Evolutionary conservation across 2,888 invertebrate species (phyloP).

Genomic region (Orthosia cruda): DNA sequence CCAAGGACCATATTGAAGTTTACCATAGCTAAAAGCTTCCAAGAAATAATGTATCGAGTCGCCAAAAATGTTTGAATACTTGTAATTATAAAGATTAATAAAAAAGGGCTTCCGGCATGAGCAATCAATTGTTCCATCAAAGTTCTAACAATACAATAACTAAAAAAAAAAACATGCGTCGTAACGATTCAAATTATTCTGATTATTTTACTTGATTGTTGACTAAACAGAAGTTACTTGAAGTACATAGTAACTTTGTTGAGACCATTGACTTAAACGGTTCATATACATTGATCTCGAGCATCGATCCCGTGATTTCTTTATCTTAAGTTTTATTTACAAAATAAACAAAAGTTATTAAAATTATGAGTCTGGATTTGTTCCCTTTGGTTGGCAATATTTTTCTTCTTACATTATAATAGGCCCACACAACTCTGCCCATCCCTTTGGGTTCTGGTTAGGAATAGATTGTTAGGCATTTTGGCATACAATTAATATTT

Average conservation of each 20-base stretch:
- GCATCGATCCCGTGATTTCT: not conserved
- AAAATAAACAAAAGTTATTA: too few relatives aligned
- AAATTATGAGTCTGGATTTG: too few relatives aligned
- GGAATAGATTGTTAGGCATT: too few relatives aligned
- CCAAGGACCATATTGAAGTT: not conserved
- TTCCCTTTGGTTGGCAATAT: too few relatives aligned
- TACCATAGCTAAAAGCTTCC: not conserved
- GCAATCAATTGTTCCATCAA: conserved; percentile 15
- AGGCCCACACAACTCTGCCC: too few relatives aligned
- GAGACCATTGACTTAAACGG: not conserved
- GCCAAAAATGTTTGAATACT: not conserved
- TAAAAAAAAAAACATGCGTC: not conserved
- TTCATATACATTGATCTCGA: too few relatives aligned
- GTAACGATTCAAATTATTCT: not conserved
- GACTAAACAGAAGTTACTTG: not conserved
- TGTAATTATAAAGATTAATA: too few relatives aligned
- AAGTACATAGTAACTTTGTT: not conserved
- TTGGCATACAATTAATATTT: not conserved
- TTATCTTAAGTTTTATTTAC: too few relatives aligned
- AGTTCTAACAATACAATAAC: not conserved
- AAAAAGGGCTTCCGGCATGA: not conserved
- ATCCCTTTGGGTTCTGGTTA: too few relatives aligned
- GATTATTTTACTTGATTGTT: conserved; percentile 1
- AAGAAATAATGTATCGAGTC: not conserved
- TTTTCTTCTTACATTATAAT: too few relatives aligned